Conservation (phyloP, 2,888 invertebrate genomes). For the Netelia virgata region DNA sequence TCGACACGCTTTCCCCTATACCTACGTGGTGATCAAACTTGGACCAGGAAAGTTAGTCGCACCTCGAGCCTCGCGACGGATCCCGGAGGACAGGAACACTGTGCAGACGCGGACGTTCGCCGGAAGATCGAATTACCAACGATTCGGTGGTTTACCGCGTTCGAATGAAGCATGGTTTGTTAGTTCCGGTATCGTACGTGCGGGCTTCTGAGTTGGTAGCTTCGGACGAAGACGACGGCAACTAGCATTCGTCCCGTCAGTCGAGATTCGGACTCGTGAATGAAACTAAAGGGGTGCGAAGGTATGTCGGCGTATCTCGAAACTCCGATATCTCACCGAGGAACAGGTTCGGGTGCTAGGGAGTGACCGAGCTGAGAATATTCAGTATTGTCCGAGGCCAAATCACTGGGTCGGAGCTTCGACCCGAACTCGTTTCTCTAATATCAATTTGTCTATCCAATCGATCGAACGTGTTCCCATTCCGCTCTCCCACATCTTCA, state of each 20-base stretch:
- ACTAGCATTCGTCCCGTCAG: conserved; percentile 46
- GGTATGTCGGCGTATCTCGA: conserved; percentile 23
- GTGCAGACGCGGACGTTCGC: conserved; percentile 69
- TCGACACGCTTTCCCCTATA: conserved; percentile 74
- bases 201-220: not conserved
- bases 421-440: conserved; percentile 39
- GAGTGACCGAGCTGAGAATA: conserved; percentile 39
- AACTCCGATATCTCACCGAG: conserved; percentile 57
- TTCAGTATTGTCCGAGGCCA: conserved; percentile 54
- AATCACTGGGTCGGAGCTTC: conserved; percentile 24
- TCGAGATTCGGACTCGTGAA: conserved; percentile 59
- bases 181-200: conserved; percentile 66
- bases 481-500: not conserved
- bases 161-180: conserved; percentile 79
- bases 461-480: conserved; percentile 47
- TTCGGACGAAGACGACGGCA: conserved; percentile 65
- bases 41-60: conserved; percentile 76
- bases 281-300: conserved; percentile 43
- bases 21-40: conserved; percentile 76
- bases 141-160: conserved; percentile 78
- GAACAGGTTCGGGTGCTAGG: conserved; percentile 9
- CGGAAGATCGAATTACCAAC: conserved; percentile 80
- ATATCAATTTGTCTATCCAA: conserved; percentile 59
- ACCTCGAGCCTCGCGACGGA: conserved; percentile 70
- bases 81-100: conserved; percentile 54